Percentiles rank a stretch among this genome's conserved stretches.
phyloP scores from a whole-genome alignment of 1,140 invertebrate species.

The Atta cephalotes region DNA sequence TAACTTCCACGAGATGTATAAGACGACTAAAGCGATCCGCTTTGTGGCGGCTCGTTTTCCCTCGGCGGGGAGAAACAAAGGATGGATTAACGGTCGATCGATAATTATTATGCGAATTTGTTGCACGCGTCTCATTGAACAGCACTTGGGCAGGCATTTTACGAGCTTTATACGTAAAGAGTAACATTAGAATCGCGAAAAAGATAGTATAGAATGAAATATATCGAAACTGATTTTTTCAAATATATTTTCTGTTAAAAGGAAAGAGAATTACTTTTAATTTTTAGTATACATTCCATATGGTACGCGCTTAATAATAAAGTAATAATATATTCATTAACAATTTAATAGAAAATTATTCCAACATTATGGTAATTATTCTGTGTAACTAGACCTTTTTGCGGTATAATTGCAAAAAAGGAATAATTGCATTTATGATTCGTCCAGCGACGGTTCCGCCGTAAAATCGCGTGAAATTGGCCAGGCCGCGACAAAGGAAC shows the following conservation, averaged over 20 bases:
- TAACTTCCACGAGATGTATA: constrained; percentile 80
- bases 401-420: constrained; percentile 11
- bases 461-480: constrained; percentile 76
- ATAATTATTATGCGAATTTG: constrained; percentile 79
- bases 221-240: neutral
- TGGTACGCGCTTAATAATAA: neutral
- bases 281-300: neutral
- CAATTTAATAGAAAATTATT: neutral
- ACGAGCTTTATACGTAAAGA: neutral
- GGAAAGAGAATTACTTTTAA: neutral
- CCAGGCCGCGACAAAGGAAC: constrained; percentile 61
- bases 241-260: neutral
- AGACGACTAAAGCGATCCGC: constrained; percentile 77
- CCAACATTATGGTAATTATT: constrained; percentile 3
- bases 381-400: constrained; percentile 16
- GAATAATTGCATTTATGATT: constrained; percentile 15
- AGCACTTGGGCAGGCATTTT: constrained; percentile 36
- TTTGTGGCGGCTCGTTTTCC: constrained; percentile 78
- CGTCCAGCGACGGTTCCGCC: constrained; percentile 49
- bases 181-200: neutral
- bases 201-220: neutral
- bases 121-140: constrained; percentile 70
- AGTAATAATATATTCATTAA: constrained; percentile 14
- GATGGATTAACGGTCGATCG: constrained; percentile 79
- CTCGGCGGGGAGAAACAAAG: constrained; percentile 76